These are phyloP conservation scores for Chymomyza procnemis DNA, from an alignment of 2,888 invertebrate genomes.

Conservation along the genomic window DNA sequence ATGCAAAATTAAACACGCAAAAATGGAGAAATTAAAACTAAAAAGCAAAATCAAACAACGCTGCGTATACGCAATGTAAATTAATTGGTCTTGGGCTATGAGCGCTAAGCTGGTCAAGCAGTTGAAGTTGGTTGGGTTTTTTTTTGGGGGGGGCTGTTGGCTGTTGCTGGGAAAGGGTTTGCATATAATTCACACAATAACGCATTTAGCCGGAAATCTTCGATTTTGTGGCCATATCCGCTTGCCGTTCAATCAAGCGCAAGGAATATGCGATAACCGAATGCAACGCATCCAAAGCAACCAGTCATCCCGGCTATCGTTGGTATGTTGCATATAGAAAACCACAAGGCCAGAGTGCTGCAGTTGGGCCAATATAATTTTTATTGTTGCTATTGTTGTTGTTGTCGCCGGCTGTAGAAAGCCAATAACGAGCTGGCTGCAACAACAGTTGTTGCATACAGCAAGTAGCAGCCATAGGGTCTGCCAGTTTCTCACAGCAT, in stretches of 20 bases:
- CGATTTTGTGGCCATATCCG: constrained; percentile 63
- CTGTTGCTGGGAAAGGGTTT: not conserved
- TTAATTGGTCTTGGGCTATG: not conserved
- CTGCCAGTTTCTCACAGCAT: constrained; percentile 44
- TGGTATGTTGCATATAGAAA: constrained; percentile 20
- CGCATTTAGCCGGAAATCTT: constrained; percentile 47
- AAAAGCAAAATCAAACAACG: constrained; percentile 5
- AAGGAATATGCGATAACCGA: constrained; percentile 14
- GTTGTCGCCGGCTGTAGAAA: constrained; percentile 33
- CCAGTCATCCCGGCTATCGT: not conserved
- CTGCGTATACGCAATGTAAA: constrained; percentile 51
- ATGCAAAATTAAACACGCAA: too few relatives aligned
- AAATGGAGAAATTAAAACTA: not conserved
- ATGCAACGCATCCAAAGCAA: constrained; percentile 11
- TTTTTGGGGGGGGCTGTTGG: not conserved
- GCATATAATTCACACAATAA: not conserved
- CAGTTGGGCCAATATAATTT: constrained; percentile 28
- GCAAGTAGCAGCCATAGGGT: constrained; percentile 3
- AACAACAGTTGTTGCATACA: not conserved
- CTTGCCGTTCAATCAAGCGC: constrained; percentile 42
- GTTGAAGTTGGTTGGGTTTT: too few relatives aligned
- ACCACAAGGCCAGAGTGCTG: constrained; percentile 28
- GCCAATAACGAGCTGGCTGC: not conserved
- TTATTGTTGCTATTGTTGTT: constrained; percentile 16
- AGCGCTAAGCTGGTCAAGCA: not conserved